Conservation (phyloP, 1,140 invertebrate genomes). For the Drosophila baimaii region DNA sequence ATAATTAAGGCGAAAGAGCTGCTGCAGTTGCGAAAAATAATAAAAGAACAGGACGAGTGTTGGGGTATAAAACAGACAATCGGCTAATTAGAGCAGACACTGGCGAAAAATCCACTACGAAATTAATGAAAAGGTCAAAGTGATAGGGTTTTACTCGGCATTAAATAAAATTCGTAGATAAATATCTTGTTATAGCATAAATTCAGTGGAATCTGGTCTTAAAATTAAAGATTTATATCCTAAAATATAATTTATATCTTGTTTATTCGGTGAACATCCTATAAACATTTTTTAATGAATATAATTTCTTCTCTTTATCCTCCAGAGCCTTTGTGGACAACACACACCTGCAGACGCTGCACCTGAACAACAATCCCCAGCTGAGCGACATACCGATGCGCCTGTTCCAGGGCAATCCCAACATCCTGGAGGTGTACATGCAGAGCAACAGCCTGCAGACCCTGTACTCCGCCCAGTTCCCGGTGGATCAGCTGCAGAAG, state of each 20-base stretch:
- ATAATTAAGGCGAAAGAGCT: conserved; percentile 70
- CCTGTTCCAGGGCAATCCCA: conserved; percentile 90
- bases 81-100: conserved; percentile 30
- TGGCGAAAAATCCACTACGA: not conserved
- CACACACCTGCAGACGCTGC: conserved; percentile 91
- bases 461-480: conserved; percentile 91
- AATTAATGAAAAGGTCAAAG: not conserved
- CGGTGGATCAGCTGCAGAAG: conserved; percentile 89
- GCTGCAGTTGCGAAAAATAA: conserved; percentile 11
- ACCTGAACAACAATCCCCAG: conserved; percentile 90
- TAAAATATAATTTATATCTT: not conserved
- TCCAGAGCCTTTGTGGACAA: conserved; percentile 91
- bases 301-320: not conserved
- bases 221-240: not conserved
- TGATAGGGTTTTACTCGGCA: not conserved
- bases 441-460: conserved; percentile 89
- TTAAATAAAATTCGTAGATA: not conserved
- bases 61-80: conserved; percentile 4
- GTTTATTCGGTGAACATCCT: not conserved
- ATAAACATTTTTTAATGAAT: too few relatives aligned
- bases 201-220: not conserved
- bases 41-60: conserved; percentile 15
- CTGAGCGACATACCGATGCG: conserved; percentile 88
- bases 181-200: not conserved
- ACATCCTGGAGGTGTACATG: conserved; percentile 89